Evolutionary conservation across 1,140 invertebrate species (phyloP), one percentile per base, ranked within the genome.

Genomic region (Heliothis virescens): DNA sequence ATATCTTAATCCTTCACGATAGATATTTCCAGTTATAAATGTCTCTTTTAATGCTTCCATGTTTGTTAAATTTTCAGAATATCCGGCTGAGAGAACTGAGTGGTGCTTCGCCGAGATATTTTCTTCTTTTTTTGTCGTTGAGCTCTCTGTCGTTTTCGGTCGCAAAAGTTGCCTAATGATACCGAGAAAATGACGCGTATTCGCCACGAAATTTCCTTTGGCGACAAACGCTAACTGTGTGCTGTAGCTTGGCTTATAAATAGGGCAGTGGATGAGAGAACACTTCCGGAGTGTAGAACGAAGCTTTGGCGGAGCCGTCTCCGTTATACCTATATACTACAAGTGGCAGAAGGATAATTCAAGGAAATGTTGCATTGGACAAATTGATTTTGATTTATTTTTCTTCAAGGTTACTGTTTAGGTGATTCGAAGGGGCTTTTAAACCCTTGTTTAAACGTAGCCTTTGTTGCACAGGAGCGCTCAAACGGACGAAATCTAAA

Each of bases 181-280:
- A 63, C 59, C 47, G 21, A 47, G 74, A 50, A 76, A 65, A 76
- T 77, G 41, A 47, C 73, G 59, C 62, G 65, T 62, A 79, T 82
- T 76, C 21, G 72, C 59, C 57, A 75, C 12, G 69, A 81, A 52
- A 26, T 69, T 71, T 79, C 41, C 65, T 34, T 63, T 76, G 48
- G 48, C 60, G 59, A 63, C 74, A 47, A 52, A 76, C 59, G 29
- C 47, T 76, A 53, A 48, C 69, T 81, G 74, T 81, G 74, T 34
- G 73, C 79, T 80, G 60, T 81, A 81, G 79, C 83, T 89, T 85
- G 82, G 73, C 82, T 84, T 89, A 92, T 92, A 92, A 92, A 93
- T 92, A 92, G 91, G 90, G 83, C 89, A 91, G 81, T 88, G 86
- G 86, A 89, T 86, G 88, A 86, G 87, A 89, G 87, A 87, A 87